Evolutionary conservation across 2,888 invertebrate genomes (phyloP).

Genomic region (Dioctria rufipes): DNA sequence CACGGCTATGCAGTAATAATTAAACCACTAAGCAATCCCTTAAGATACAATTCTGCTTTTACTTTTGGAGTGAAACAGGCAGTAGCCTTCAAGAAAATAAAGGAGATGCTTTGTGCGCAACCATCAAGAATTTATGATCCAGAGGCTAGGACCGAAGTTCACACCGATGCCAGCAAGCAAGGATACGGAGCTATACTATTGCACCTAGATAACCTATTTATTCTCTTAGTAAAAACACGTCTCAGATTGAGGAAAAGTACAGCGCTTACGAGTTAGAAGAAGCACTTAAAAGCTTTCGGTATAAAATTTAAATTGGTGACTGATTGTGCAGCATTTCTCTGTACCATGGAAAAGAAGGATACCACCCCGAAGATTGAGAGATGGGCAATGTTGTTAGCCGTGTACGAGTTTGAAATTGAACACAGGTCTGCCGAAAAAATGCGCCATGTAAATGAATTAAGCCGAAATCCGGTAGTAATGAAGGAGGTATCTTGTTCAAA

Average conservation of each 20-base stretch:
- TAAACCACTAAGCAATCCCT: not conserved
- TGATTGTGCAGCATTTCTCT: not conserved
- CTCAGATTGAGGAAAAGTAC: not conserved
- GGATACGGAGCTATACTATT: not conserved
- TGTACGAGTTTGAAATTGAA: not conserved
- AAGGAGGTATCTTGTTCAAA: no score
- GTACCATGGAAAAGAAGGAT: not conserved
- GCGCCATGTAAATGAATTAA: no score
- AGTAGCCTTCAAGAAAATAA: not conserved
- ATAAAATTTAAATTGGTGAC: not conserved
- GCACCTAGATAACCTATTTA: not conserved
- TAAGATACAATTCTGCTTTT: not conserved
- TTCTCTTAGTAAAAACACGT: not conserved
- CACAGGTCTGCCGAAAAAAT: not conserved
- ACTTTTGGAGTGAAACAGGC: not conserved
- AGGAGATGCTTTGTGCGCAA: not conserved
- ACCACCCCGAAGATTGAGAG: not conserved
- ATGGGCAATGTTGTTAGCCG: not conserved
- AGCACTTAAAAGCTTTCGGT: no score
- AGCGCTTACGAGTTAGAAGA: not conserved
- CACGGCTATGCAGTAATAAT: not conserved
- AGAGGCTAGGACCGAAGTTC: not conserved
- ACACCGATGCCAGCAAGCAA: not conserved
- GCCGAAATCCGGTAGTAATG: no score
- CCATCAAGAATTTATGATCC: conserved; percentile 1